Evolutionary conservation across 2,888 invertebrate genomes (phyloP), one percentile per base, ranked within the genome.

Genomic region (Drosophila conformis): DNA sequence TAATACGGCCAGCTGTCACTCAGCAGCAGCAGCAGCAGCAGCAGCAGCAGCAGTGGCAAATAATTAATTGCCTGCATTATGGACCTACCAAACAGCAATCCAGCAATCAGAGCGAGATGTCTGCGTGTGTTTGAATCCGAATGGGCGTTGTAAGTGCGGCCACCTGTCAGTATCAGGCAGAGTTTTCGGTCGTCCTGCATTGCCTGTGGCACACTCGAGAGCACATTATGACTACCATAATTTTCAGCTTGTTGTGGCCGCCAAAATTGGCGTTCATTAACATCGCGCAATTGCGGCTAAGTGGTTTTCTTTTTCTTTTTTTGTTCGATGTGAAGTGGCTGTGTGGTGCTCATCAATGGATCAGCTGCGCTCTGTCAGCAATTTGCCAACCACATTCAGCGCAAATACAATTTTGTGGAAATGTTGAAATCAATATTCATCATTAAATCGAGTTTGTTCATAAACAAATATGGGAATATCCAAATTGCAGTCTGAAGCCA

Each of bases 11-110:
- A 84, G 84, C 83, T 84, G 83, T 84, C 83, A 83, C 72, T 86
- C 87, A 89, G 73, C 58, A 86, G 66, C 58, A 63, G 29, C 29
- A 31, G 31, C 58, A 86, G 66, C 58, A 63, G 29, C 29, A 31
- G 31, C 49, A 51, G 71, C 53, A 61, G 67, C 54, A 35, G 35
- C 87, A 88, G 73, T 67, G 73, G 84, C 54, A 82, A 85, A 85
- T 85, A 84, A 85, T 85, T 85, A 89, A 85, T 85, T 85, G 85
- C 80, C 73, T 82, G 87, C 85, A 85, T 85, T 85, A 89, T 77
- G 80, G 61, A 46, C 52, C 46, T 46, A 51, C n/a, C 54, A n/a
- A 56, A 15, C n/a, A 35, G 35, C 61, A 54, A 40, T 38, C 38
- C 15, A 42, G 21, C 53, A 13, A 31, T 31, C 52, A 29, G 29